Percentiles rank a stretch among this genome's conserved stretches.
These are phyloP conservation scores for Sebastes kiyomatsui DNA, from an alignment of 2,797 vertebrate genomes.

Conservation along the genomic window DNA sequence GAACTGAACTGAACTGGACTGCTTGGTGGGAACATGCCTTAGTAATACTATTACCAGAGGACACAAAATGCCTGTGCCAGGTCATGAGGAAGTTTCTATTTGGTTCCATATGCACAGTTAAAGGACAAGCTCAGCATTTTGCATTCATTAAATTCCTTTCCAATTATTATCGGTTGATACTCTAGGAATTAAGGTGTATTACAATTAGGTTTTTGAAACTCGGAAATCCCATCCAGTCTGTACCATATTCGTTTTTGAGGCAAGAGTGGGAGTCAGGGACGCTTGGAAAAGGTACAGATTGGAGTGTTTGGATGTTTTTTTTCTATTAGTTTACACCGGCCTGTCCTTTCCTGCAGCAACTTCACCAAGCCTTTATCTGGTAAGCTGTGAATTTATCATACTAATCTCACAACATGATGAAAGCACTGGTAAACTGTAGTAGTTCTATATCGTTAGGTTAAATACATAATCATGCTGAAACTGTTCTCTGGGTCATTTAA, in stretches of 20 bases:
- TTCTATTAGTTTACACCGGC: not conserved
- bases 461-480: not conserved
- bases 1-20: too few species aligned
- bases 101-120: not conserved
- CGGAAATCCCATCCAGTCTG: not conserved
- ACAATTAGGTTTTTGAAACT: not conserved
- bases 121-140: not conserved
- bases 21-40: too few species aligned
- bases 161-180: not conserved
- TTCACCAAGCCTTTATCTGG: not conserved
- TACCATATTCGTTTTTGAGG: not conserved
- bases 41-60: not conserved
- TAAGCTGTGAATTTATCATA: not conserved
- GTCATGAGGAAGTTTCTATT: not conserved
- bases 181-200: not conserved
- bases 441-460: not conserved
- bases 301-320: not conserved
- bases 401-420: not conserved
- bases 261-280: not conserved
- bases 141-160: not conserved
- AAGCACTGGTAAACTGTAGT: not conserved
- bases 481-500: not conserved
- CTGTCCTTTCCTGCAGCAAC: not conserved
- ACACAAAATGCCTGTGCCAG: not conserved
- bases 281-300: not conserved